These are phyloP conservation scores for Hypomecis atomaria DNA, from an alignment of 2,888 invertebrate genomes.

Conservation along the genomic window DNA sequence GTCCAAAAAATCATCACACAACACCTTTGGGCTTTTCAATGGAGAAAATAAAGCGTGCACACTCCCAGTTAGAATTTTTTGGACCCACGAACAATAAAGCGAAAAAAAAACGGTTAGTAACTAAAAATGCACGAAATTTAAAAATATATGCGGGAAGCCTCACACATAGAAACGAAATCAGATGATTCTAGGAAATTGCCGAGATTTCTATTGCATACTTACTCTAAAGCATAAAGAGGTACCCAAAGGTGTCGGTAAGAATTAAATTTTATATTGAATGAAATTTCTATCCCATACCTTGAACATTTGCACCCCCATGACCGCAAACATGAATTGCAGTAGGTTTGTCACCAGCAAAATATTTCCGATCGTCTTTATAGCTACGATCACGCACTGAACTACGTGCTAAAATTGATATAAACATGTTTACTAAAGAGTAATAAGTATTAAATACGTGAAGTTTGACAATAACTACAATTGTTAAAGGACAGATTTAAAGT, in stretches of 20 bases:
- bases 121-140: conserved; percentile 43
- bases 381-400: conserved; percentile 99
- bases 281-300: conserved; percentile 90
- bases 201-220: conserved; percentile 56
- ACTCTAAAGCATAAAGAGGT: conserved; percentile 54
- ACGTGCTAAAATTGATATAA: conserved; percentile 92
- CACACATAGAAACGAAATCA: conserved; percentile 70
- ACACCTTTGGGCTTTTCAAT: conserved; percentile 78
- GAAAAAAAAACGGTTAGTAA: conserved; percentile 66
- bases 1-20: conserved; percentile 80
- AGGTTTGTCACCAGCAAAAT: conserved; percentile 99
- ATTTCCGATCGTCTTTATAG: conserved; percentile 99
- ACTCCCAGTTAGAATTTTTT: conserved; percentile 72
- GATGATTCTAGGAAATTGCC: conserved; percentile 52
- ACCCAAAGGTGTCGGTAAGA: conserved; percentile 80
- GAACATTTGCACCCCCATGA: conserved; percentile 99
- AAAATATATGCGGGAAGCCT: conserved; percentile 55
- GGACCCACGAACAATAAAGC: conserved; percentile 74
- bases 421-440: conserved; percentile 26
- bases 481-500: too few relatives aligned
- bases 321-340: conserved; percentile 99
- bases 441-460: too few relatives aligned
- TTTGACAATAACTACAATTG: too few relatives aligned
- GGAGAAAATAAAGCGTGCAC: conserved; percentile 50
- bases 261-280: conserved; percentile 39